Evolutionary conservation across 1,140 invertebrate genomes (phyloP).

Genomic region (Cheumatopsyche charites): DNA sequence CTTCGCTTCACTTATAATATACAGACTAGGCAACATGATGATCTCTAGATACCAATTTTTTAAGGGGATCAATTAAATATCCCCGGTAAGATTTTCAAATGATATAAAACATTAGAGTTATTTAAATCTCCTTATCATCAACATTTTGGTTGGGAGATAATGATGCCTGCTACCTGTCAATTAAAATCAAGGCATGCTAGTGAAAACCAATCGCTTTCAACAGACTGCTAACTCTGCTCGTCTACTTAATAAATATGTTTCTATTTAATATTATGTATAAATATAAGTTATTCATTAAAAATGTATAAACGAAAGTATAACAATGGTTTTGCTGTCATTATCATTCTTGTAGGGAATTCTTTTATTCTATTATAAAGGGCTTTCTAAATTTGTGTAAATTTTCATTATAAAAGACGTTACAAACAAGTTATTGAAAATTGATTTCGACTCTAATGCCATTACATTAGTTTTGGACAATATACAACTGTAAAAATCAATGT

Average conservation of each 20-base stretch:
- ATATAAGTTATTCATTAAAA: constrained; percentile 17
- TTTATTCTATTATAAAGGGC: neutral
- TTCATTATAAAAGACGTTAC: constrained; percentile 34
- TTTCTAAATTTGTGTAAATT: constrained; percentile 20
- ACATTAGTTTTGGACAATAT: neutral
- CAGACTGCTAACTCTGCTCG: constrained; percentile 46
- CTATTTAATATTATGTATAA: constrained; percentile 31
- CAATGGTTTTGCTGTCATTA: neutral
- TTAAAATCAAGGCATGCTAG: constrained; percentile 49
- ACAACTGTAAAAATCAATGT: neutral
- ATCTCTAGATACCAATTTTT: constrained; percentile 42
- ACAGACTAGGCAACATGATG: constrained; percentile 48
- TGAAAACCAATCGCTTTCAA: constrained; percentile 49
- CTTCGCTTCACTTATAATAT: constrained; percentile 38
- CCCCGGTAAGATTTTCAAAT: neutral
- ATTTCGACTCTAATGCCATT: neutral
- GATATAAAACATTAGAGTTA: constrained; percentile 20
- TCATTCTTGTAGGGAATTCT: constrained; percentile 36
- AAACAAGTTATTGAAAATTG: neutral
- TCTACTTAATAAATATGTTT: constrained; percentile 44
- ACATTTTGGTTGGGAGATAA: constrained; percentile 17
- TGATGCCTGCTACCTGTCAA: constrained; percentile 17
- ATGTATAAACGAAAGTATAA: constrained; percentile 16
- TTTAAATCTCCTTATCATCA: neutral
- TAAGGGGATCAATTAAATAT: neutral